These are phyloP conservation scores for Mizuhopecten yessoensis DNA, from an alignment of 1,140 invertebrate genomes.

Conservation along the genomic window DNA sequence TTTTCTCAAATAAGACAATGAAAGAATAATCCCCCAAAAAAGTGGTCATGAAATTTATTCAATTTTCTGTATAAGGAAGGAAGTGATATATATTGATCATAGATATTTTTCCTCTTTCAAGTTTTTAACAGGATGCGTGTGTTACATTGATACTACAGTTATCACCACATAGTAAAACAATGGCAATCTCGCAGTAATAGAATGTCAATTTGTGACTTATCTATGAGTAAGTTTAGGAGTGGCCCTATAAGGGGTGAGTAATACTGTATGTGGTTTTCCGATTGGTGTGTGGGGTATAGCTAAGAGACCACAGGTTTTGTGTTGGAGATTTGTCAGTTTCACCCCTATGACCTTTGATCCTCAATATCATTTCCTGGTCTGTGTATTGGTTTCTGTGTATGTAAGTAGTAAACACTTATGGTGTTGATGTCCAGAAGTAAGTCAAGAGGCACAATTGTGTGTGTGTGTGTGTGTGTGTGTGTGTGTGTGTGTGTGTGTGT, in stretches of 20 bases:
- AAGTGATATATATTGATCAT: background rate
- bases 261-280: background rate
- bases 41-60: too few relatives aligned
- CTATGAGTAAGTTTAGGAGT: background rate
- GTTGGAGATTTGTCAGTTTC: background rate
- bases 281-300: background rate
- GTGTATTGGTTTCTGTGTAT: too few relatives aligned
- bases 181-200: background rate
- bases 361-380: background rate
- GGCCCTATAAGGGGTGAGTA: background rate
- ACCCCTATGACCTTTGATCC: background rate
- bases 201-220: background rate
- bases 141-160: too few relatives aligned
- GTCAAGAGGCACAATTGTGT: background rate
- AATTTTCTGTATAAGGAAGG: background rate
- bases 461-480: too few relatives aligned
- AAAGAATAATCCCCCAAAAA: too few relatives aligned
- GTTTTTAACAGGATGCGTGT: background rate
- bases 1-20: background rate
- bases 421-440: background rate
- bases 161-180: constrained; percentile 1
- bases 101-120: background rate
- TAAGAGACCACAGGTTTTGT: background rate
- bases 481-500: too few relatives aligned
- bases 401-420: too few relatives aligned